Evolutionary conservation across 2,113 vertebrate species (phyloP), one percentile per base, ranked within the genome.

Genomic region (Sitta europaea): DNA sequence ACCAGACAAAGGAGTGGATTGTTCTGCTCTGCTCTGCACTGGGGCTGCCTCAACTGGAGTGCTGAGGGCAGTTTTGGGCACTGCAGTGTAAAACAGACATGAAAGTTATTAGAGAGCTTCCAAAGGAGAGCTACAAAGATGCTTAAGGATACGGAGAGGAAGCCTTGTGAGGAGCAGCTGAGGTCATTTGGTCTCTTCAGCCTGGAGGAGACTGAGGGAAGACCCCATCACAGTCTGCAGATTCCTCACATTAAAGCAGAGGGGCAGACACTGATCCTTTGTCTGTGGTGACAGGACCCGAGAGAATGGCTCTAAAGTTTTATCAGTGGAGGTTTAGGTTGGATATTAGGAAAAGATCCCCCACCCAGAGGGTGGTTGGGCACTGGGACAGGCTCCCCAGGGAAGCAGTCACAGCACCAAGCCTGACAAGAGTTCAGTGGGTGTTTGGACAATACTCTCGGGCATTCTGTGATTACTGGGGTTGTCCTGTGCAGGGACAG

Each of bases 361-460:
- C 45, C 53, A 59, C 5, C 5, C 27, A 38, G 15, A 73, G 23
- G 0, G 23, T 38, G 19, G 9, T 0, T 17, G 45, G 61, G 27
- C 23, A 43, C 13, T 66, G 53, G 27, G 58, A 45, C 19, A 51
- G 35, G 53, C 7, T 51, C 28, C 19, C 7, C 33, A n/a, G 11
- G 54, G 14, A 4, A 57, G 35, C 2, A 3, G 16, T n/a, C 28
- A 45, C 23, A 43, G 50, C 43, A 67, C 24, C 28, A 29, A 53
- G 38, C 29, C 47, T 16, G 11, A 22, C 7, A n/a, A 53, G 11
- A 40, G 20, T 31, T 40, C 47, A 18, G 0, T 6, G 12, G 2
- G 29, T 29, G n/a, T 53, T 59, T 67, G 33, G 16, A 74, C 15
- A 66, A 38, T 6, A 3, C 33, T 28, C 67, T n/a, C 12, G 12